Evolutionary conservation across 2,113 vertebrate species (phyloP).

Genomic region (Sceloporus undulatus): DNA sequence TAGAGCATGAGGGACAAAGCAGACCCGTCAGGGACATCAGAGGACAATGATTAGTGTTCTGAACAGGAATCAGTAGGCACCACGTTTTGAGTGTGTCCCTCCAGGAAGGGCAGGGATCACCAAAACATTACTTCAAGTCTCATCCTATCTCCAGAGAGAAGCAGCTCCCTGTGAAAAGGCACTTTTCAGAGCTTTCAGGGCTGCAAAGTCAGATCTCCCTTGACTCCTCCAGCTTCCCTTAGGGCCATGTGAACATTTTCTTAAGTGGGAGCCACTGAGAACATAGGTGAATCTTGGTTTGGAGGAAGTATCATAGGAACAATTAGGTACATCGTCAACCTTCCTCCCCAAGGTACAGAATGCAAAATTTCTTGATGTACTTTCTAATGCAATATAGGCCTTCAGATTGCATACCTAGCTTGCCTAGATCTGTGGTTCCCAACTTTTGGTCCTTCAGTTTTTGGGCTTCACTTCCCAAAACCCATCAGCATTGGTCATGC

Average conservation of each 20-base stretch:
- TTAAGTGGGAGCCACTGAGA: too few relatives aligned
- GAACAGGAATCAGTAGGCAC: too few relatives aligned
- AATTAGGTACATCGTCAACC: not conserved
- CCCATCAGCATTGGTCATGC: too few relatives aligned
- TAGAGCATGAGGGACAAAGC: too few relatives aligned
- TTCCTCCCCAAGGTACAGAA: not conserved
- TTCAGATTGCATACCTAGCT: not conserved
- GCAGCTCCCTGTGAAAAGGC: not conserved
- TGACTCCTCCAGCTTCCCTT: too few relatives aligned
- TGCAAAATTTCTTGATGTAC: not conserved
- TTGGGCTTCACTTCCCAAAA: too few relatives aligned
- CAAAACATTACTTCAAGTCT: not conserved
- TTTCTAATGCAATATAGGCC: not conserved
- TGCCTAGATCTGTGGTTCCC: not conserved
- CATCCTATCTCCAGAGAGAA: not conserved
- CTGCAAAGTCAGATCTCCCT: not conserved
- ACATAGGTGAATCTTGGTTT: slow-evolving; percentile 3
- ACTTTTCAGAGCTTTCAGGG: not conserved
- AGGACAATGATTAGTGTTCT: too few relatives aligned
- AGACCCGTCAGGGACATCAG: too few relatives aligned
- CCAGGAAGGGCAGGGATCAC: too few relatives aligned
- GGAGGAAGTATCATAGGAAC: not conserved
- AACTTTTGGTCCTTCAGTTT: not conserved
- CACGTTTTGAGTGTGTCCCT: too few relatives aligned
- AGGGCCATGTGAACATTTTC: not conserved